These are phyloP conservation scores for Chrysomallon squamiferum DNA, from an alignment of 1,140 invertebrate species.

Conservation along the genomic window DNA sequence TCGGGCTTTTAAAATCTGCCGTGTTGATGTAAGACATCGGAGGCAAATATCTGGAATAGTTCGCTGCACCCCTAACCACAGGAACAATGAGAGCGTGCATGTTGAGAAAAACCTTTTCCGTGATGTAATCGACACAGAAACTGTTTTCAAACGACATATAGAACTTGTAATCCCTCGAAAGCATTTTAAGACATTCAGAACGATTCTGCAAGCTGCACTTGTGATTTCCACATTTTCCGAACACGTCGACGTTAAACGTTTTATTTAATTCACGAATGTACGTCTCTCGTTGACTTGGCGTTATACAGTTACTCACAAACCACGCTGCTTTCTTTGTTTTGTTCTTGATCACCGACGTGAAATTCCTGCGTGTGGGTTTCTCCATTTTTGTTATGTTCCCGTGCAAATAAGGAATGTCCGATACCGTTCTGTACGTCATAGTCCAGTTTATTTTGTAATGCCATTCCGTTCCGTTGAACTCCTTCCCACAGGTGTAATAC, in stretches of 20 bases:
- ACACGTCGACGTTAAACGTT: conserved; percentile 70
- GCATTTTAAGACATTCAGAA: conserved; percentile 2
- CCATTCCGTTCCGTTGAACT: background rate
- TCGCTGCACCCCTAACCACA: conserved; percentile 12
- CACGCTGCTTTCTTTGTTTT: conserved; percentile 11
- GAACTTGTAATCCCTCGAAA: conserved; percentile 34
- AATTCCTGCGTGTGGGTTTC: background rate
- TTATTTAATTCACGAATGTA: conserved; percentile 67
- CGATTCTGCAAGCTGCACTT: conserved; percentile 8
- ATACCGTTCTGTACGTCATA: conserved; percentile 1
- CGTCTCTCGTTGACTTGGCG: conserved; percentile 64
- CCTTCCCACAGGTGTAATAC: background rate
- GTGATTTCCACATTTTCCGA: conserved; percentile 67
- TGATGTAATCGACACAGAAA: conserved; percentile 94
- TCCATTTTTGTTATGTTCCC: background rate
- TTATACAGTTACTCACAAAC: conserved; percentile 59
- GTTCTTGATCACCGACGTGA: background rate
- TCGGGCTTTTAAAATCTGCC: conserved; percentile 15
- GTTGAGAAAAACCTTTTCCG: conserved; percentile 86
- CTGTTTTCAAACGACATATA: conserved; percentile 76
- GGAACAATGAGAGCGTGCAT: conserved; percentile 5
- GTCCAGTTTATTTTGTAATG: background rate
- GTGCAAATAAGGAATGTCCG: background rate
- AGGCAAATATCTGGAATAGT: conserved; percentile 15
- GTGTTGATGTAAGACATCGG: conserved; percentile 12